phyloP scores from a whole-genome alignment of 1,140 invertebrate genomes.

The Pseudomyrmex sp. region DNA sequence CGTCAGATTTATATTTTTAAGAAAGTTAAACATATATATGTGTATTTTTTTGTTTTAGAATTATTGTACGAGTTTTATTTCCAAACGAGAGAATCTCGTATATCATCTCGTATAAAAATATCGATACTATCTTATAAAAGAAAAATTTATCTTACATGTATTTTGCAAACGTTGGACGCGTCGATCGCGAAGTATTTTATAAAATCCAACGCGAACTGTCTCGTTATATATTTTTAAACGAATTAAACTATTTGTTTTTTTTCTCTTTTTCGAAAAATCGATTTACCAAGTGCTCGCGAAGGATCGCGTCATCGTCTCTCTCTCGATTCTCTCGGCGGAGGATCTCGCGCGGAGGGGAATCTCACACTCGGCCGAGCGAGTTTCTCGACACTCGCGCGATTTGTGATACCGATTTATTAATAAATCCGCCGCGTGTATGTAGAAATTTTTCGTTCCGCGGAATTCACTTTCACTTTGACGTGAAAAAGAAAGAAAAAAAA shows the following conservation, averaged over 20 bases:
- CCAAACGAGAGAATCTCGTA: too few relatives aligned
- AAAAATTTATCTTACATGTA: too few relatives aligned
- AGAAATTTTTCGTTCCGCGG: conserved; percentile 49
- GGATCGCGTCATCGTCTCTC: not conserved
- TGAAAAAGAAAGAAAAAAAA: conserved; percentile 13
- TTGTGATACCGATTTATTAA: conserved; percentile 53
- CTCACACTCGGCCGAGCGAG: not conserved
- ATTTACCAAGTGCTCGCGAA: too few relatives aligned
- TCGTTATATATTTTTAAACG: too few relatives aligned
- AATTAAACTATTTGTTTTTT: too few relatives aligned
- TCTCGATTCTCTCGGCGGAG: not conserved
- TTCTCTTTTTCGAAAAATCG: too few relatives aligned
- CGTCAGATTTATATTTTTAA: not conserved
- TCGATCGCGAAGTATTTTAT: too few relatives aligned
- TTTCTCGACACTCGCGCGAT: conserved; percentile 29
- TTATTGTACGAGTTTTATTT: not conserved
- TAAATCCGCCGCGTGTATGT: conserved; percentile 21
- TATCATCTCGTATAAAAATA: too few relatives aligned
- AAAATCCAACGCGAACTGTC: too few relatives aligned
- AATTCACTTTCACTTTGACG: conserved; percentile 55
- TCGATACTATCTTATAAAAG: too few relatives aligned
- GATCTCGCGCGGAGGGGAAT: not conserved
- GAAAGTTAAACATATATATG: not conserved
- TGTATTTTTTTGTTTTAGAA: not conserved
- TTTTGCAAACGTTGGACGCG: too few relatives aligned